These are phyloP conservation scores for Neolamprologus kungweensis DNA, from an alignment of 2,113 vertebrate species.

Conservation along the genomic window DNA sequence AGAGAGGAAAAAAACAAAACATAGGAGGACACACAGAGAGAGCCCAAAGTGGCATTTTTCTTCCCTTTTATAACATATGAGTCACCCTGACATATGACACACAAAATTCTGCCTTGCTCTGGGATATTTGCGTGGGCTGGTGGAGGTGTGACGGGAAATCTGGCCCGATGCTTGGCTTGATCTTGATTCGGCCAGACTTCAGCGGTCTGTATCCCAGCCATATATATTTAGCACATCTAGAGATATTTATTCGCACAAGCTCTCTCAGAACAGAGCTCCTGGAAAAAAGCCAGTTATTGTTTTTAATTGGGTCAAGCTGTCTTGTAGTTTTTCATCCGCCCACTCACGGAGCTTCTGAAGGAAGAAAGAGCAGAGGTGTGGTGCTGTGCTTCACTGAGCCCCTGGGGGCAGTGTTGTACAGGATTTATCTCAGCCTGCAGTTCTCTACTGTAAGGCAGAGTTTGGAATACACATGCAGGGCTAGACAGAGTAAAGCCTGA, in stretches of 20 bases:
- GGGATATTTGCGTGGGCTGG: slow-evolving; percentile 16
- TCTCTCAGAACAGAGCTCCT: not conserved
- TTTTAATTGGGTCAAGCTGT: slow-evolving; percentile 52
- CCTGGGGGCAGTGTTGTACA: slow-evolving; percentile 61
- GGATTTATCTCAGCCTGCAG: not conserved
- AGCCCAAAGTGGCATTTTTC: not conserved
- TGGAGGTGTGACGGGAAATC: slow-evolving; percentile 7
- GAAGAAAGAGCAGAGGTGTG: not conserved
- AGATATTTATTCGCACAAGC: slow-evolving; percentile 16
- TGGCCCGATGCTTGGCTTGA: not conserved
- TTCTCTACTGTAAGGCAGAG: not conserved
- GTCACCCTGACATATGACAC: slow-evolving; percentile 35
- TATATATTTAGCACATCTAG: slow-evolving; percentile 13
- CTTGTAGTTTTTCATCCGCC: slow-evolving; percentile 25
- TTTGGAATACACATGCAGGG: not conserved
- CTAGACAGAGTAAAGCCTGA: not conserved
- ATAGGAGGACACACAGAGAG: not conserved
- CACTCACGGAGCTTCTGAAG: slow-evolving; percentile 5
- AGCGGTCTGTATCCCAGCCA: not conserved
- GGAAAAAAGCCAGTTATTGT: slow-evolving; percentile 28
- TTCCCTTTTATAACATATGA: not conserved
- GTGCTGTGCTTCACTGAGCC: slow-evolving; percentile 18
- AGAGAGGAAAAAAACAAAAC: not conserved
- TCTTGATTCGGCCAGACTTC: slow-evolving; percentile 19
- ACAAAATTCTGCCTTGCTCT: not conserved